These are phyloP conservation scores for Diaphora mendica DNA, from an alignment of 2,888 invertebrate genomes.

Conservation along the genomic window DNA sequence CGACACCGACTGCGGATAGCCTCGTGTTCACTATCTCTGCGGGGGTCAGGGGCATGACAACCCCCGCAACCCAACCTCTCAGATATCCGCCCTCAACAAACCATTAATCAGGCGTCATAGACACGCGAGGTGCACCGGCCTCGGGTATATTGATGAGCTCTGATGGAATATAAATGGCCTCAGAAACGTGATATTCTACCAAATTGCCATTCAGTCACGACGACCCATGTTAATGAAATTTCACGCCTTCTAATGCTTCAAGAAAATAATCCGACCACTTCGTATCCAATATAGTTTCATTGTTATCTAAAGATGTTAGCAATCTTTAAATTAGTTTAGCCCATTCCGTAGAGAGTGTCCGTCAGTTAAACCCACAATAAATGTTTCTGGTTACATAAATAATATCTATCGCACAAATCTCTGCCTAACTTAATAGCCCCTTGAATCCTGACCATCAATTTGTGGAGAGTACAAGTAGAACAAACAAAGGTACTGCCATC, in stretches of 20 bases:
- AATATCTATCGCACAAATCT: slow-evolving; percentile 42
- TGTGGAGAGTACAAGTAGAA: slow-evolving; percentile 18
- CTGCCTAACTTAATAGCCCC: slow-evolving; percentile 37
- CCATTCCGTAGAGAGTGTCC: slow-evolving; percentile 19
- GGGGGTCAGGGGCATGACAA: not conserved
- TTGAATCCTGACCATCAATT: slow-evolving; percentile 41
- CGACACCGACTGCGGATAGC: not conserved
- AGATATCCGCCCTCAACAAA: slow-evolving; percentile 43
- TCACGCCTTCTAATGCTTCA: slow-evolving; percentile 34
- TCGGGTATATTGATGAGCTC: slow-evolving; percentile 52
- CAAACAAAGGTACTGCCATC: slow-evolving; percentile 23
- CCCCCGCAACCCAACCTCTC: slow-evolving; percentile 31
- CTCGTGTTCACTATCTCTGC: slow-evolving; percentile 5
- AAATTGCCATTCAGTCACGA: slow-evolving; percentile 32
- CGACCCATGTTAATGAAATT: slow-evolving; percentile 46
- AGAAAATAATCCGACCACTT: slow-evolving; percentile 35
- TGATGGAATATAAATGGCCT: slow-evolving; percentile 52
- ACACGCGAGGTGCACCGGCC: slow-evolving; percentile 43
- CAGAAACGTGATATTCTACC: slow-evolving; percentile 54
- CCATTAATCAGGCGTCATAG: slow-evolving; percentile 58
- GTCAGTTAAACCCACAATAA: slow-evolving; percentile 29
- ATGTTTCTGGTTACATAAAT: slow-evolving; percentile 37
- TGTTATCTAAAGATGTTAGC: slow-evolving; percentile 19
- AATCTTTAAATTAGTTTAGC: not conserved
- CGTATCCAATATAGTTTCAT: slow-evolving; percentile 6